These are phyloP conservation scores for Drosophila novamexicana DNA, from an alignment of 1,140 invertebrate species.

Conservation along the genomic window DNA sequence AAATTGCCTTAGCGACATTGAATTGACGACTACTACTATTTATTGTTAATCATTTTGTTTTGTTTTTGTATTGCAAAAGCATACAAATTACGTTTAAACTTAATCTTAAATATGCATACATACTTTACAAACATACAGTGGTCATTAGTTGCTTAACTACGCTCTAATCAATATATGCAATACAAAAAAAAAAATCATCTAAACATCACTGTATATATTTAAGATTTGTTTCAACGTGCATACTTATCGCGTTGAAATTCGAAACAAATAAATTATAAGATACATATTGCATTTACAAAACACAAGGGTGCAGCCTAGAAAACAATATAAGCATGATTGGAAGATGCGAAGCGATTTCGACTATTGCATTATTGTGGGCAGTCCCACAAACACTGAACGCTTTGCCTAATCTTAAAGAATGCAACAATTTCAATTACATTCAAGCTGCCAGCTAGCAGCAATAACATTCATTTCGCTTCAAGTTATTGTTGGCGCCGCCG, in stretches of 20 bases:
- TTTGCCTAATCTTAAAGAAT: conserved; percentile 29
- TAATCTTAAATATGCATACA: conserved; percentile 69
- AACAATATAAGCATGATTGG: conserved; percentile 72
- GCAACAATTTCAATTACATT: conserved; percentile 72
- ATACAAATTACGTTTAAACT: conserved; percentile 66
- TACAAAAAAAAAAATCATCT: conserved; percentile 55
- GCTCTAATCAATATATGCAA: conserved; percentile 52
- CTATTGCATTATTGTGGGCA: conserved; percentile 57
- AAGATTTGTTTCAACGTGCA: conserved; percentile 31
- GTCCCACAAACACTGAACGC: conserved; percentile 36
- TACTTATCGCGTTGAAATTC: conserved; percentile 53
- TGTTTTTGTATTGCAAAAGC: conserved; percentile 68
- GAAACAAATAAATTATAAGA: conserved; percentile 73
- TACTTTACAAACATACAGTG: conserved; percentile 79
- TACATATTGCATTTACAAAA: conserved; percentile 82
- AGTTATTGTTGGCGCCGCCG: conserved; percentile 24
- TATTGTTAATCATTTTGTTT: conserved; percentile 32
- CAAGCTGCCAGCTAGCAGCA: conserved; percentile 33
- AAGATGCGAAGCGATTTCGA: conserved; percentile 76
- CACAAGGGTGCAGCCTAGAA: conserved; percentile 58
- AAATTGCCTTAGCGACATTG: conserved; percentile 65
- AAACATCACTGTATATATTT: conserved; percentile 52
- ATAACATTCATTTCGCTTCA: not conserved
- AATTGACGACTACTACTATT: conserved; percentile 79
- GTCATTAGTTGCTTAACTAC: conserved; percentile 65